A percentile compares a stretch with the other conserved stretches of the same genome.
Evolutionary conservation across 1,140 invertebrate species (phyloP).

Genomic region (Ceratina australensis): DNA sequence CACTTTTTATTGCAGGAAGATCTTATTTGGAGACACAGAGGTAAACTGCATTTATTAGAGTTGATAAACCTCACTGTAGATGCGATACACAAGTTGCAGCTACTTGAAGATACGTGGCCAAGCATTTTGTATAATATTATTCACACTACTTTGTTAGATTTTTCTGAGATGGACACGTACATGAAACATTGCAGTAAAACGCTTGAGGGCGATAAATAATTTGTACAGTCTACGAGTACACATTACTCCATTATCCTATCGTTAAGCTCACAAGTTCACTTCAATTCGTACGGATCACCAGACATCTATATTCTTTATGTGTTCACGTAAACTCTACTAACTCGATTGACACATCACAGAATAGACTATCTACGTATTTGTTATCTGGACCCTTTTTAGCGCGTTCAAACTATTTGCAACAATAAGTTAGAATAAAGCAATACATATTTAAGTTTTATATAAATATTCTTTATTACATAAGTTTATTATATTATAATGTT

Average conservation of each 20-base stretch:
- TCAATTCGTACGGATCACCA: neutral
- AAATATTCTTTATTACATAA: slow-evolving; percentile 30
- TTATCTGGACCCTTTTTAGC: neutral
- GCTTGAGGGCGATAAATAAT: slow-evolving; percentile 65
- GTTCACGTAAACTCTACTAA: slow-evolving; percentile 22
- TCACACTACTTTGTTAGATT: slow-evolving; percentile 87
- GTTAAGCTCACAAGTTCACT: neutral
- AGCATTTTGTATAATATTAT: slow-evolving; percentile 87
- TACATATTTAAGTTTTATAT: slow-evolving; percentile 20
- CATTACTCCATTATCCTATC: neutral
- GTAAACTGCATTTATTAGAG: slow-evolving; percentile 83
- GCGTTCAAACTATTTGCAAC: neutral
- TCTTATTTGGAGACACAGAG: slow-evolving; percentile 84
- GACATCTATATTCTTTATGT: neutral
- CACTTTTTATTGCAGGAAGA: slow-evolving; percentile 82
- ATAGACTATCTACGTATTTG: neutral
- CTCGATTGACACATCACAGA: slow-evolving; percentile 1
- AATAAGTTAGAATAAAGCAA: neutral
- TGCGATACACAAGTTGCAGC: slow-evolving; percentile 86
- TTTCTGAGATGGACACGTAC: slow-evolving; percentile 87
- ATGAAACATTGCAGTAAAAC: slow-evolving; percentile 81
- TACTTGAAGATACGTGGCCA: slow-evolving; percentile 87
- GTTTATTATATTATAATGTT: slow-evolving; percentile 27
- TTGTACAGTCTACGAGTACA: neutral
- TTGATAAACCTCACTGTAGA: slow-evolving; percentile 86